Evolutionary conservation across 2,113 vertebrate genomes (phyloP).

Genomic region (Mola mola): DNA sequence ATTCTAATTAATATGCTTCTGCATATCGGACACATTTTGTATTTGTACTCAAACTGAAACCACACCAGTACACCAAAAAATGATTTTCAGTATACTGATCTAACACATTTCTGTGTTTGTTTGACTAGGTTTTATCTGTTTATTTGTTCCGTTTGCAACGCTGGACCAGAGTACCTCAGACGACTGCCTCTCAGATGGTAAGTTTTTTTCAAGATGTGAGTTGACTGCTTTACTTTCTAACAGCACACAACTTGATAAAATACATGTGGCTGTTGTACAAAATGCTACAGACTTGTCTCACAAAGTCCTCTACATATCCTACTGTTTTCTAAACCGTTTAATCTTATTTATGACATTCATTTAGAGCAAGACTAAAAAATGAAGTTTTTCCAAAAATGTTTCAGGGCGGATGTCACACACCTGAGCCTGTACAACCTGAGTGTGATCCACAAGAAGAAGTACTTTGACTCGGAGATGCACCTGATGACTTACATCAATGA

Average conservation of each 20-base stretch:
- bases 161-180: slow-evolving; percentile 98
- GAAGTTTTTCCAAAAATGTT: slow-evolving; percentile 11
- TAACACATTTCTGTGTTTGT: slow-evolving; percentile 22
- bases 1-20: too few species aligned
- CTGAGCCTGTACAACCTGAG: slow-evolving; percentile 98
- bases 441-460: slow-evolving; percentile 99
- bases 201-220: too few species aligned
- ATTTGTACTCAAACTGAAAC: too few species aligned
- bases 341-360: not conserved
- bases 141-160: slow-evolving; percentile 98
- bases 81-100: not conserved
- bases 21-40: too few species aligned
- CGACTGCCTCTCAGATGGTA: slow-evolving; percentile 96
- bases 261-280: too few species aligned
- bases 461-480: slow-evolving; percentile 97
- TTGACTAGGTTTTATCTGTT: slow-evolving; percentile 94
- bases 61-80: too few species aligned
- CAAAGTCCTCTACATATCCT: too few species aligned
- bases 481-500: slow-evolving; percentile 97
- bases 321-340: too few species aligned
- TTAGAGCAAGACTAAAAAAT: not conserved
- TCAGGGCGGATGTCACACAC: slow-evolving; percentile 96
- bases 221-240: too few species aligned
- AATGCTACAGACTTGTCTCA: too few species aligned
- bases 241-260: too few species aligned